Conservation (phyloP, 2,888 invertebrate species). For the Choristoneura rosaceana region DNA sequence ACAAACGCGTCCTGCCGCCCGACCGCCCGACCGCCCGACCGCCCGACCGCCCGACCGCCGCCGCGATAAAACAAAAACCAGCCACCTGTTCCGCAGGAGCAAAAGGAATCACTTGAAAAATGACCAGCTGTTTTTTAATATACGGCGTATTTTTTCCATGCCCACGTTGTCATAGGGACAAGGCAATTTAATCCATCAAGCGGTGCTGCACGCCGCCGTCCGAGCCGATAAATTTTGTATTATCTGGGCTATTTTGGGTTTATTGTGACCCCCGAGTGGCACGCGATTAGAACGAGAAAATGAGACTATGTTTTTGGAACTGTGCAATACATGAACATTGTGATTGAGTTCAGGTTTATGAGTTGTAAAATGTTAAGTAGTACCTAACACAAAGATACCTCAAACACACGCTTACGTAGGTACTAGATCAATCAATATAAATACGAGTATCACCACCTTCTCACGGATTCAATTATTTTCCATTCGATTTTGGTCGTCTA, state of each 20-base stretch:
- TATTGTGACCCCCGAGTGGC: conserved; percentile 71
- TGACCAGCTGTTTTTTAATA: conserved; percentile 85
- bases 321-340: neutral
- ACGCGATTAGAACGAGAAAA: conserved; percentile 64
- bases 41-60: conserved; percentile 55
- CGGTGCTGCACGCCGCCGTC: conserved; percentile 70
- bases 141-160: conserved; percentile 82
- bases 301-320: conserved; percentile 30
- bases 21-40: conserved; percentile 55
- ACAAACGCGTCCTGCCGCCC: conserved; percentile 67
- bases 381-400: no score
- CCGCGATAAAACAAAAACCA: conserved; percentile 56
- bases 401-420: no score
- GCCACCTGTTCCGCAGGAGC: conserved; percentile 76
- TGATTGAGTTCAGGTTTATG: conserved; percentile 15
- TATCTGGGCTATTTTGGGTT: conserved; percentile 80
- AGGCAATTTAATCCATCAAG: conserved; percentile 86
- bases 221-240: conserved; percentile 83
- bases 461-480: neutral
- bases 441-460: neutral
- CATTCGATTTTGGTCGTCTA: neutral
- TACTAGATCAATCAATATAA: neutral
- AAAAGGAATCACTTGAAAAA: conserved; percentile 85
- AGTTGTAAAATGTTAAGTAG: neutral
- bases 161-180: conserved; percentile 84